A percentile compares a stretch with the other conserved stretches of the same genome.
These are phyloP conservation scores for Castor canadensis DNA, from an alignment of 2,113 vertebrate genomes.

Conservation along the genomic window DNA sequence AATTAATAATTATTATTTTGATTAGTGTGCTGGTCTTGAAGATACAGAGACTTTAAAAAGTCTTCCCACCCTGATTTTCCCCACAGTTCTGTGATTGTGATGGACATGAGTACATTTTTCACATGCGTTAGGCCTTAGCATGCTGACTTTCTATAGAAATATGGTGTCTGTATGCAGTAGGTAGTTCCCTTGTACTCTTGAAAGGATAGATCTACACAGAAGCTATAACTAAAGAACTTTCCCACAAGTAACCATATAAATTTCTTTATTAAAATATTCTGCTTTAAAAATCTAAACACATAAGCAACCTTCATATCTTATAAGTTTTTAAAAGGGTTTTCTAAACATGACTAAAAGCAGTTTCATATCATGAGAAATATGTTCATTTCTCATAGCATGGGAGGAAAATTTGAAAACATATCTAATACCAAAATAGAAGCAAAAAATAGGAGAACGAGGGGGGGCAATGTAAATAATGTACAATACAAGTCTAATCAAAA, in stretches of 20 bases:
- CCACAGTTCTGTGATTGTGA: neutral
- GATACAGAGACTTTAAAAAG: neutral
- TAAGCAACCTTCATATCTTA: neutral
- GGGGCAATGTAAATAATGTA: no score
- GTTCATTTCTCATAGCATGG: neutral
- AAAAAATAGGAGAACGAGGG: no score
- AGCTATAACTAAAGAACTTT: neutral
- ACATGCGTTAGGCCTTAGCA: neutral
- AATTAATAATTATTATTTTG: neutral
- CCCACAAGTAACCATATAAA: neutral
- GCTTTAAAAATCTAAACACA: constrained; percentile 24
- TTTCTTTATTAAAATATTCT: constrained; percentile 26
- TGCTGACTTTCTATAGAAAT: neutral
- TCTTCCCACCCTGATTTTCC: neutral
- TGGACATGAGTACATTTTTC: neutral
- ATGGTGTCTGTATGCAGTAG: neutral
- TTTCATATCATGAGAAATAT: neutral
- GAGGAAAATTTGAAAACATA: constrained; percentile 15
- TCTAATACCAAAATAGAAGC: neutral
- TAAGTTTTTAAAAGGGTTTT: neutral
- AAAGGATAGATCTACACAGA: no score
- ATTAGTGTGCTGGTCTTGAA: neutral
- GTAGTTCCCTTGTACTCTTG: neutral
- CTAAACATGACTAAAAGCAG: neutral
- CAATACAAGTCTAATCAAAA: no score